phyloP scores from a whole-genome alignment of 53 echinoderm and acorn worm genomes.

The Apostichopus leukothele region DNA sequence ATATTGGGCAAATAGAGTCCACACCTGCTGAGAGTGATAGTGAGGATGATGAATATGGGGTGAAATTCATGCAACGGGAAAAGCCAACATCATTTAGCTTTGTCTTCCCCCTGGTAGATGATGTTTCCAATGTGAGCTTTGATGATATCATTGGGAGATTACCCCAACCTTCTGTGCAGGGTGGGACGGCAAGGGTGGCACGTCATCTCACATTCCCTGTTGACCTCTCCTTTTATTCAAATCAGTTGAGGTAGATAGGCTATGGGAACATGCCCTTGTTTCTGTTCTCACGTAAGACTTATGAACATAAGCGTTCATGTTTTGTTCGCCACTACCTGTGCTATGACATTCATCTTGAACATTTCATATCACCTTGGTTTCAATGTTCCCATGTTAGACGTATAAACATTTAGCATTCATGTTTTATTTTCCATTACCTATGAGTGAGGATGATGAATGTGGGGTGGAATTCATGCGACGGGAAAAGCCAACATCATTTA shows the following conservation, averaged over 20 bases:
- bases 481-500: too few relatives aligned
- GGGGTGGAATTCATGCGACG: too few relatives aligned
- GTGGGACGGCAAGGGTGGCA: conserved; percentile 30
- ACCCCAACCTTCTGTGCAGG: conserved; percentile 2
- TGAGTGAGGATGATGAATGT: too few relatives aligned
- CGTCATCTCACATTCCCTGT: conserved; percentile 11
- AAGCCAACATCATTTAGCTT: conserved; percentile 2
- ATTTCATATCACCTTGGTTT: too few relatives aligned
- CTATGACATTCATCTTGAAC: too few relatives aligned
- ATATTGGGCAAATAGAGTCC: conserved; percentile 24
- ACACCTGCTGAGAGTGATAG: background rate
- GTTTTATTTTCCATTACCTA: too few relatives aligned
- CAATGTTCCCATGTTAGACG: too few relatives aligned
- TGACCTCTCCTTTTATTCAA: conserved; percentile 11
- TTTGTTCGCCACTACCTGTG: too few relatives aligned
- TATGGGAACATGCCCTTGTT: too few relatives aligned
- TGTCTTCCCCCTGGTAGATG: conserved; percentile 13
- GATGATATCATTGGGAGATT: conserved; percentile 9
- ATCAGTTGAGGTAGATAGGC: conserved; percentile 12
- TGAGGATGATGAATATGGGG: conserved; percentile 19
- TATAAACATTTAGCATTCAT: too few relatives aligned
- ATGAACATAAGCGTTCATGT: too few relatives aligned
- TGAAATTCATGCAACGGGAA: conserved; percentile 17
- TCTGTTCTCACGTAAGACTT: too few relatives aligned
- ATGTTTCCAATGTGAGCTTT: background rate